phyloP scores from a whole-genome alignment of 2,113 vertebrate genomes.

The Sakesphorus luctuosus region DNA sequence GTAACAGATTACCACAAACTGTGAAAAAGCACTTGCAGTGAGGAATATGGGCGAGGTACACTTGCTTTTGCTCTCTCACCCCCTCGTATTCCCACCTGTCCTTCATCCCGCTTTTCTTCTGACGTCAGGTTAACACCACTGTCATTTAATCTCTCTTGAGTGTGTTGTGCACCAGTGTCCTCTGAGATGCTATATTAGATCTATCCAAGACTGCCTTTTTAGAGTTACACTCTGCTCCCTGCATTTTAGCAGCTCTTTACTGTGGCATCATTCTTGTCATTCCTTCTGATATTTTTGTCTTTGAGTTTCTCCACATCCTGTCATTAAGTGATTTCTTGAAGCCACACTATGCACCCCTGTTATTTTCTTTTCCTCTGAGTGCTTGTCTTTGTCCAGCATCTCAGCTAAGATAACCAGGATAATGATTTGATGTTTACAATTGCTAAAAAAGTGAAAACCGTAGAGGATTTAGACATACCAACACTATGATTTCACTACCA shows the following conservation, averaged over 20 bases:
- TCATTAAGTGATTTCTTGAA: slow-evolving; percentile 51
- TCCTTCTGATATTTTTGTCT: slow-evolving; percentile 62
- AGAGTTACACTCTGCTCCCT: not conserved
- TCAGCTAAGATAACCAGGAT: slow-evolving; percentile 26
- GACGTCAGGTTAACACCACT: fast-evolving
- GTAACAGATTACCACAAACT: not conserved
- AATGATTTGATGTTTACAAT: slow-evolving; percentile 21
- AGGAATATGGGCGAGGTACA: not conserved
- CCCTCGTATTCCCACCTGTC: not conserved
- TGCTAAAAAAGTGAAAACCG: slow-evolving; percentile 3
- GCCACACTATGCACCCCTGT: slow-evolving; percentile 24
- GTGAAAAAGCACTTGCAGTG: not conserved
- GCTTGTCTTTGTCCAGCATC: slow-evolving; percentile 20
- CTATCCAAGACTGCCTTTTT: not conserved
- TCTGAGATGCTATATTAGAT: not conserved
- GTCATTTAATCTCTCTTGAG: not conserved
- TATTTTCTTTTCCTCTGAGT: slow-evolving; percentile 46
- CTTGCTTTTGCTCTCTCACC: not conserved
- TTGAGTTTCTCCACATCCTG: slow-evolving; percentile 62
- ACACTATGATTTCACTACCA: slow-evolving; percentile 25
- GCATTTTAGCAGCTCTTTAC: not conserved
- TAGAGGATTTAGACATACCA: slow-evolving; percentile 21
- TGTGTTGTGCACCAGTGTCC: not conserved
- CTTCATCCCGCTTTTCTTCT: not conserved
- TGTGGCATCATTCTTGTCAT: slow-evolving; percentile 31